Conservation (phyloP, 2,888 invertebrate species). For the Notodonta dromedarius region DNA sequence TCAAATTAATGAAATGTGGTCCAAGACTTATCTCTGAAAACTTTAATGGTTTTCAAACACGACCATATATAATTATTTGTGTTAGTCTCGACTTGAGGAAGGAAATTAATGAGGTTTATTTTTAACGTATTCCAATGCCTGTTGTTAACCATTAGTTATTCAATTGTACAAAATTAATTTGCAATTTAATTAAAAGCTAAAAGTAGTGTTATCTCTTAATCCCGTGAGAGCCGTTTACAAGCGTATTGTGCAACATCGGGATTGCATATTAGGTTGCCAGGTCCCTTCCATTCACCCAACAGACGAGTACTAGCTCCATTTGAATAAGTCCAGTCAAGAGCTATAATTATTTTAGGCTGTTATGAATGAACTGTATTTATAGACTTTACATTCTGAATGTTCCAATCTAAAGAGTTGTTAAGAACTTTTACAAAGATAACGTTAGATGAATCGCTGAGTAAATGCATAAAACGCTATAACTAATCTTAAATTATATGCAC, state of each 20-base stretch:
- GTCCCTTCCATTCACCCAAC: slow-evolving; percentile 10
- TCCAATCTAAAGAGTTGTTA: background rate
- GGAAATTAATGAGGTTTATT: slow-evolving; percentile 1
- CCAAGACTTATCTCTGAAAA: slow-evolving; percentile 42
- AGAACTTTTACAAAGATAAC: background rate
- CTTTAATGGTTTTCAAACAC: slow-evolving; percentile 49
- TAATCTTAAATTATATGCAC: background rate
- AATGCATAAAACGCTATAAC: background rate
- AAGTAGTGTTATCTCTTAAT: slow-evolving; percentile 47
- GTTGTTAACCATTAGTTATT: background rate
- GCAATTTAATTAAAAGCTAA: slow-evolving; percentile 8
- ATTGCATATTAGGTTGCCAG: slow-evolving; percentile 50
- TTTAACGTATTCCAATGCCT: background rate
- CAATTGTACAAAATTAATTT: background rate
- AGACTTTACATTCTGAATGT: background rate
- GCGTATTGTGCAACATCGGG: slow-evolving; percentile 62
- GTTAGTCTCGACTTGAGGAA: slow-evolving; percentile 42
- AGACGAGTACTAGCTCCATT: background rate
- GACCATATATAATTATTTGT: slow-evolving; percentile 39
- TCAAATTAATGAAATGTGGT: slow-evolving; percentile 26
- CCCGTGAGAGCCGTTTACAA: slow-evolving; percentile 48
- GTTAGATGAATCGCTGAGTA: background rate
- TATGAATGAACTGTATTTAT: background rate
- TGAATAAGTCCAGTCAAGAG: background rate
- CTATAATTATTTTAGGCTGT: background rate